Evolutionary conservation across 2,888 invertebrate species (phyloP), one percentile per base, ranked within the genome.

Genomic region (Drosophila mimica): DNA sequence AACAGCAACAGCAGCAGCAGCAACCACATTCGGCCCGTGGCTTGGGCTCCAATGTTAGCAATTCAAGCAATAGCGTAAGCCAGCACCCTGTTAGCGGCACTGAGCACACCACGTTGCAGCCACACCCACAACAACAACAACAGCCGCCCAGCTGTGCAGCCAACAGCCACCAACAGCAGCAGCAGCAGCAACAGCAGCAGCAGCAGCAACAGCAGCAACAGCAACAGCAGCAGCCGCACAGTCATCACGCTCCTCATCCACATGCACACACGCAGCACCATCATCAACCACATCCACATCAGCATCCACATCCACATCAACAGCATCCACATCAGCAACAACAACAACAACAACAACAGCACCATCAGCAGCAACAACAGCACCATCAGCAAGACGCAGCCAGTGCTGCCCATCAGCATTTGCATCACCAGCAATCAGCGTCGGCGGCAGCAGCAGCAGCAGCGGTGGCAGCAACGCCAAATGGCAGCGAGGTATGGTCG

Each of bases 401-500:
- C 70, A 48, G 70, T 33, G 74, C 75, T 15, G 52, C 46, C 46
- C 70, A 56, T 68, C 69, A 54, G 8, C 54, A 72, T 51, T 61
- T 63, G 51, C 85, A 76, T 61, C 72, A 77, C 57, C 79, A 57
- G 20, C 51, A 51, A 49, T 40, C 56, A 25, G 61, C 81, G 0
- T 20, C 73, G 49, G 63, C 76, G 40, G 54, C 77, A 48, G 13
- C 70, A 31, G 66, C 75, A 48, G 46, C 54, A 3, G 75, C 54
- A 25, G 48, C 56, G 38, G 56, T 38, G 49, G 64, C 62, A 46
- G 91, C 92, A 25, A 54, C 74, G n/a, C 48, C 65, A 48, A 81
- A 81, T 30, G 94, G 94, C 93, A 94, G 94, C 94, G 95, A 95
- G 95, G 95, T 95, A 95, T 95, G 95, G 93, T 92, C 92, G 91